phyloP scores from a whole-genome alignment of 2,113 vertebrate genomes.

The Tylochromis polylepis region DNA sequence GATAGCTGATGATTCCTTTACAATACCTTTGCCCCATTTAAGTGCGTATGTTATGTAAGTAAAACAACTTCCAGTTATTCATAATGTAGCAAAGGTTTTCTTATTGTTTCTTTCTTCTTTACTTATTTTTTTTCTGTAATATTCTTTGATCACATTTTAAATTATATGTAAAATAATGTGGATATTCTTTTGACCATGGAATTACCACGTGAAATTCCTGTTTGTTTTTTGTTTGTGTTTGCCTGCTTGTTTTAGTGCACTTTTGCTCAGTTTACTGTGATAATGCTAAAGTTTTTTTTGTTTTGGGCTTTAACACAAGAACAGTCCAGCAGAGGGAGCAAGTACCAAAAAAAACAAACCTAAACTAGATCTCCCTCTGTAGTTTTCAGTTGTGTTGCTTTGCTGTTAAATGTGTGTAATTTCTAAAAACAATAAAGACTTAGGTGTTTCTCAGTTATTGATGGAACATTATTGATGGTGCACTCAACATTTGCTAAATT shows the following conservation, averaged over 20 bases:
- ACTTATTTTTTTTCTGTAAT: not conserved
- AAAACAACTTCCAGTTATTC: not conserved
- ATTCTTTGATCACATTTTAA: not conserved
- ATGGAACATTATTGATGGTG: not conserved
- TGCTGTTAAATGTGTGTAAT: not conserved
- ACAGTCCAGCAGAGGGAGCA: constrained; percentile 44
- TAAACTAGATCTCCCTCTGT: not conserved
- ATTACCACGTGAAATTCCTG: not conserved
- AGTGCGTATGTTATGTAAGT: not conserved
- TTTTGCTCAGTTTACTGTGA: not conserved
- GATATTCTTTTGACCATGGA: not conserved
- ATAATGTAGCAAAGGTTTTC: not conserved
- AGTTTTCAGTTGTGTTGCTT: not conserved
- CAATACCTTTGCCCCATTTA: not conserved
- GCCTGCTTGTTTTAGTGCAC: not conserved
- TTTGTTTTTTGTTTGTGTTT: not conserved
- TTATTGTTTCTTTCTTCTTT: not conserved
- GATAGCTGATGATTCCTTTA: not conserved
- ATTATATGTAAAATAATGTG: not conserved
- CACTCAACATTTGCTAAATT: not conserved
- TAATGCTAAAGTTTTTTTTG: not conserved
- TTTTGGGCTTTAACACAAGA: not conserved
- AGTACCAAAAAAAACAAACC: constrained; percentile 6
- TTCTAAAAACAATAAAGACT: not conserved
- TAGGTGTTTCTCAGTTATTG: not conserved